These are phyloP conservation scores for Eulithis prunata DNA, from an alignment of 2,888 invertebrate species.

Conservation along the genomic window DNA sequence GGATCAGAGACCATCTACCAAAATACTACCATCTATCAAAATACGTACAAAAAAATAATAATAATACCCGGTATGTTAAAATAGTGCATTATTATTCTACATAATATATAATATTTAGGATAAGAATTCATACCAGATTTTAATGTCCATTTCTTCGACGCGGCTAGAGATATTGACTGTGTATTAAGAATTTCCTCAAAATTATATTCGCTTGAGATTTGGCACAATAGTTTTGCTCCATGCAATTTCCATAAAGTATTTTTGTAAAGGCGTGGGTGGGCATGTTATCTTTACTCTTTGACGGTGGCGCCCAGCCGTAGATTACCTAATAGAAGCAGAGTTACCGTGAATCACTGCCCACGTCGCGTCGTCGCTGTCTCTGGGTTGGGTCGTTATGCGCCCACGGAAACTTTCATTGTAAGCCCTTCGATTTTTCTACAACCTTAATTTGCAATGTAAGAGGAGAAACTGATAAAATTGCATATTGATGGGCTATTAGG, in stretches of 20 bases:
- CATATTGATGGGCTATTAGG: neutral
- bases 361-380: slow-evolving; percentile 36
- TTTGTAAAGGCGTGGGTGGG: slow-evolving; percentile 36
- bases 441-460: slow-evolving; percentile 31
- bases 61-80: too few relatives aligned
- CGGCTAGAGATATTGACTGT: too few relatives aligned
- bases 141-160: too few relatives aligned
- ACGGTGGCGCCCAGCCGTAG: slow-evolving; percentile 28
- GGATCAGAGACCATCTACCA: too few relatives aligned
- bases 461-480: too few relatives aligned
- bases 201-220: neutral
- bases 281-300: slow-evolving; percentile 31
- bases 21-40: too few relatives aligned
- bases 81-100: too few relatives aligned
- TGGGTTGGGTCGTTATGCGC: slow-evolving; percentile 33
- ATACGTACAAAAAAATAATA: too few relatives aligned
- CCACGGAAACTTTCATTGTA: slow-evolving; percentile 44
- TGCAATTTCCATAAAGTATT: slow-evolving; percentile 27
- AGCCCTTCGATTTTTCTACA: slow-evolving; percentile 43
- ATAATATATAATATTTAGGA: too few relatives aligned
- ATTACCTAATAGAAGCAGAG: slow-evolving; percentile 13
- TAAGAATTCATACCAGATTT: too few relatives aligned
- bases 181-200: neutral
- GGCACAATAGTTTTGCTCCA: slow-evolving; percentile 1
- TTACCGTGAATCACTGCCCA: slow-evolving; percentile 37